Percentiles rank a stretch among this genome's conserved stretches.
phyloP scores from a whole-genome alignment of 23 tunicate species.

The Corella eumyota region DNA sequence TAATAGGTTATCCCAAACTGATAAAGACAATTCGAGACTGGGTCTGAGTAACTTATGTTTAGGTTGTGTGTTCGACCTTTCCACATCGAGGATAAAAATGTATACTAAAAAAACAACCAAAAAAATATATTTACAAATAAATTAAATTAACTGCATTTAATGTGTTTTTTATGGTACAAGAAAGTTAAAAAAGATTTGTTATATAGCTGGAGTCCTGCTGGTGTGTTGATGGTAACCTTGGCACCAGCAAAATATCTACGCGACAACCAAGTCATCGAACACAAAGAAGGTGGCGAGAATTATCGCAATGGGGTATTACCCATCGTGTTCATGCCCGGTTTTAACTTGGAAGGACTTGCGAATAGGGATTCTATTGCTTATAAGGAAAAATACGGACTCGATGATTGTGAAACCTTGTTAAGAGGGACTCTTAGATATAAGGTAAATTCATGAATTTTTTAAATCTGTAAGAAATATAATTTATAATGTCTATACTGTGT shows the following conservation, averaged over 20 bases:
- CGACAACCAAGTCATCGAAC: conserved; percentile 51
- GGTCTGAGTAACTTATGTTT: no score
- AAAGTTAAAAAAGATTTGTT: neutral
- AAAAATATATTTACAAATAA: neutral
- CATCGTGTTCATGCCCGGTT: conserved; percentile 78
- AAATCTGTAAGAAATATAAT: no score
- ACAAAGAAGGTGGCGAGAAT: conserved; percentile 55
- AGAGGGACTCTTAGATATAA: conserved; percentile 94
- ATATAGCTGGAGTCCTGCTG: conserved; percentile 87
- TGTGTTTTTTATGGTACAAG: no score
- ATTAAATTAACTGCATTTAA: neutral
- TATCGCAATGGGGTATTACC: conserved; percentile 39
- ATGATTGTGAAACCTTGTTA: conserved; percentile 44
- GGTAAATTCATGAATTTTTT: conserved; percentile 13
- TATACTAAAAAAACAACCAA: neutral
- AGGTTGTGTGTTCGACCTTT: no score
- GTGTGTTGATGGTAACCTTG: conserved; percentile 70
- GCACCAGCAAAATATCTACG: conserved; percentile 72
- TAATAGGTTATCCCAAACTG: no score
- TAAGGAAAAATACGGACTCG: conserved; percentile 62
- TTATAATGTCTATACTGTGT: no score
- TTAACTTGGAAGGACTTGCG: conserved; percentile 94
- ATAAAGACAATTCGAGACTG: no score
- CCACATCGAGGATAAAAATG: no score
- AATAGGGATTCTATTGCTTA: conserved; percentile 87